These are phyloP conservation scores for Ditula angustiorana DNA, from an alignment of 2,888 invertebrate species.

Conservation along the genomic window DNA sequence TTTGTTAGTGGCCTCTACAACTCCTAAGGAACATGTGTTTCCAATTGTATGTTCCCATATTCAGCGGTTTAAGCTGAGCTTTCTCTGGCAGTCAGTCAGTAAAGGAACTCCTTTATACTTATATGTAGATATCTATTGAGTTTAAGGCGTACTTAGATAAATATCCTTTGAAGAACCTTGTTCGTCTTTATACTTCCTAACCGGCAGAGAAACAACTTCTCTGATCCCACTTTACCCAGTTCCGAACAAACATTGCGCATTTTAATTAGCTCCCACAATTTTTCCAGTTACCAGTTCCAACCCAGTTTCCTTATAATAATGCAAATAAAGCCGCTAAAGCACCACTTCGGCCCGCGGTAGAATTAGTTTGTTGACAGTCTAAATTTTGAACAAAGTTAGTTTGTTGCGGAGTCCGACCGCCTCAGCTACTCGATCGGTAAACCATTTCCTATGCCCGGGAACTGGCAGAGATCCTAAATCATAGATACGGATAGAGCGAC, in stretches of 20 bases:
- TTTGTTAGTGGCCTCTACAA: too few species aligned
- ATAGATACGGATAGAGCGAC: conserved; percentile 35
- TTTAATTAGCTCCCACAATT: conserved; percentile 26
- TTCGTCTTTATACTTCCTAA: too few species aligned
- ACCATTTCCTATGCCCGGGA: conserved; percentile 34
- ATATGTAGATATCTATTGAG: too few species aligned
- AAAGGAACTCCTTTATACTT: too few species aligned
- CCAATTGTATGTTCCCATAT: too few species aligned
- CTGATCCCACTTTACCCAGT: conserved; percentile 13
- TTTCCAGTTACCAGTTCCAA: conserved; percentile 8
- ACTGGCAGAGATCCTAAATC: conserved; percentile 33
- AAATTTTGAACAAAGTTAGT: conserved; percentile 35
- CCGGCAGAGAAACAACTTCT: neutral
- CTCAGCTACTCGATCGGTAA: conserved; percentile 30
- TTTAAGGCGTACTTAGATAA: too few species aligned
- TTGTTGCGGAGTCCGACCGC: conserved; percentile 13
- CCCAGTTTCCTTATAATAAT: conserved; percentile 28
- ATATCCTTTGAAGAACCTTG: too few species aligned
- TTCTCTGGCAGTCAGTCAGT: too few species aligned
- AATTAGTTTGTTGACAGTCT: conserved; percentile 37
- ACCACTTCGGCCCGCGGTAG: conserved; percentile 18
- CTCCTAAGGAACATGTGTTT: too few species aligned
- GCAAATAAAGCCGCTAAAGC: conserved; percentile 31
- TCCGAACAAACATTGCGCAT: conserved; percentile 22
- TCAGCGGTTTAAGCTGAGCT: too few species aligned